Conservation (phyloP, 2,797 vertebrate species). For the Menidia menidia region DNA sequence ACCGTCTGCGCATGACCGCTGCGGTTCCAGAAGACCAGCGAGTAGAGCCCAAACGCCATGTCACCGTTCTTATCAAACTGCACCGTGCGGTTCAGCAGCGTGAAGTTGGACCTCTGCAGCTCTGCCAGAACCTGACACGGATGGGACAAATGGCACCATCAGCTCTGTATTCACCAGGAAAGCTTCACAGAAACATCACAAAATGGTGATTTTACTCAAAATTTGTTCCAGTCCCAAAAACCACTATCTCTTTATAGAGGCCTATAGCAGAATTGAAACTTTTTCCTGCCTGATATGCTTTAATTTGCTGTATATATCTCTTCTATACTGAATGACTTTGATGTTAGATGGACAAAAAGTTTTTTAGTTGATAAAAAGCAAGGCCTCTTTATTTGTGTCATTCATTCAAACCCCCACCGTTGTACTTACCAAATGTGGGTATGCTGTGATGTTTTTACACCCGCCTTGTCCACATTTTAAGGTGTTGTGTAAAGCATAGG, state of each 20-base stretch:
- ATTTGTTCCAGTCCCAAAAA: neutral
- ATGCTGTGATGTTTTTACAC: constrained; percentile 74
- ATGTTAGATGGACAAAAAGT: neutral
- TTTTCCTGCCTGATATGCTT: neutral
- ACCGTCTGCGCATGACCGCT: constrained; percentile 60
- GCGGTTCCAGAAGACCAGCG: constrained; percentile 83
- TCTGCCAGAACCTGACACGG: constrained; percentile 84
- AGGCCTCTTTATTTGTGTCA: too few relatives aligned
- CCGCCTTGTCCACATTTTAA: constrained; percentile 76
- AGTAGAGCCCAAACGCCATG: constrained; percentile 67
- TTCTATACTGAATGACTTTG: neutral
- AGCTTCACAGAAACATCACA: neutral
- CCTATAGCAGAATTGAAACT: too few relatives aligned
- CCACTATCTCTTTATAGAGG: neutral
- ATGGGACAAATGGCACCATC: neutral
- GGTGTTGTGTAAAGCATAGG: constrained; percentile 83
- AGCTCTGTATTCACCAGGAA: neutral
- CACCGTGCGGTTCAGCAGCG: constrained; percentile 74
- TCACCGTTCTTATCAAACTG: constrained; percentile 83
- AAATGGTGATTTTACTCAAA: neutral
- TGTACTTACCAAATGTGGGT: constrained; percentile 86
- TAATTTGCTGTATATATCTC: neutral
- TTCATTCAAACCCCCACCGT: neutral
- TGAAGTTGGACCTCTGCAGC: constrained; percentile 86
- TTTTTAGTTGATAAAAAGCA: neutral